Base-by-base conservation (phyloP, 2,113 vertebrate species). In the Marcusenius ussheri region DNA sequence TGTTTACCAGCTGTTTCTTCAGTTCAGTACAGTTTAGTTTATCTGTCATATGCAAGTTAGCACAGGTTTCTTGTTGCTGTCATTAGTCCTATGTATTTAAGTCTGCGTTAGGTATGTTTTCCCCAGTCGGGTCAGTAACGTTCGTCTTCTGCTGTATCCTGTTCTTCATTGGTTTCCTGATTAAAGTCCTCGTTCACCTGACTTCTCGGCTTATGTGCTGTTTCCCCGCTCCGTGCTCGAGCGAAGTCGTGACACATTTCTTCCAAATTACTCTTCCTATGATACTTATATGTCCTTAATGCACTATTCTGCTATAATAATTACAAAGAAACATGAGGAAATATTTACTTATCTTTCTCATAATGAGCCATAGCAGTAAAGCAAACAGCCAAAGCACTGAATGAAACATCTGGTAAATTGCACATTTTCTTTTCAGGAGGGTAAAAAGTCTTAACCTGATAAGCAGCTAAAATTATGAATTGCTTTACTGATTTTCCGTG, bases 401-500 rank as follows among this genome's bases (percentile, higher is more conserved):
- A 66, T 66, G 62, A 66, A 66, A 66, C n/a, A 31, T 27, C 62
- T 8, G 4, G 46, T 13, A 85, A 49, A 27, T 46, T 47, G 8
- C 83, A 83, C 45, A 39, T 47, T 84, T 84, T n/a, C 24, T 47
- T 84, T 45, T 84, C 8, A n/a, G 45, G 42, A 31, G 39, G 93
- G 77, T 53, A 89, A 84, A 51, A 90, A 92, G 95, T 96, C 97
- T 97, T 96, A 96, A 95, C 96, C 96, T 96, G 95, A 95, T 95
- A 96, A 97, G 96, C 95, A 97, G 96, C 97, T 99, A 98, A 98
- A 98, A 98, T 99, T 99, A 98, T 98, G 98, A 98, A 99, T 97
- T 98, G 96, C 97, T 97, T 99, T 98, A 99, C 97, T 97, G 98
- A 99, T 99, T 98, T 97, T 97, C 98, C 97, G 97, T 99, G 98